These are phyloP conservation scores for Hirundo rustica DNA, from an alignment of 2,797 vertebrate genomes.

Conservation along the genomic window DNA sequence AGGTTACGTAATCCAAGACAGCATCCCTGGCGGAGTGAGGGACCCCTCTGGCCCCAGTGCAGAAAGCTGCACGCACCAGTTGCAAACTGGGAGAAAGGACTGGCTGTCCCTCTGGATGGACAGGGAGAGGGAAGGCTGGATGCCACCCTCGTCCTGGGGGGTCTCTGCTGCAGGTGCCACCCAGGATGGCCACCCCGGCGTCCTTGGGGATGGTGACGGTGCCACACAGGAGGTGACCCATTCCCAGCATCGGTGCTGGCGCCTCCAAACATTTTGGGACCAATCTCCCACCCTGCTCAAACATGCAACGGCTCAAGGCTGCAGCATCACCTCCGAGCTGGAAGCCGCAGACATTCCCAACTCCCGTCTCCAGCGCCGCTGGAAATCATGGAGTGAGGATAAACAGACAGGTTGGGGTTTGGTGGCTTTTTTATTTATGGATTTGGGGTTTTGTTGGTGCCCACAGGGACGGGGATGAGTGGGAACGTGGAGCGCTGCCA, in stretches of 20 bases:
- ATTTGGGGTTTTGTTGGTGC: background rate
- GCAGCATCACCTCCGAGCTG: fast-evolving
- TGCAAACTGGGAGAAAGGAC: background rate
- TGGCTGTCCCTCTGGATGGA: background rate
- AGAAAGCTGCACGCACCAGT: background rate
- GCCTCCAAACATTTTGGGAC: background rate
- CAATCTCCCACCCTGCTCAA: background rate
- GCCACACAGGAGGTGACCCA: background rate
- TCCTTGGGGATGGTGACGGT: background rate
- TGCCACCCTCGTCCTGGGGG: background rate
- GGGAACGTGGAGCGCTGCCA: background rate
- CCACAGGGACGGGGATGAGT: background rate
- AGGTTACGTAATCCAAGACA: too few relatives aligned
- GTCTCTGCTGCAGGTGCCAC: background rate
- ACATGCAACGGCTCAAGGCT: too few relatives aligned
- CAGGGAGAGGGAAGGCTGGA: background rate
- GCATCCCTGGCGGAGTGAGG: background rate
- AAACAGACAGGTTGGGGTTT: background rate
- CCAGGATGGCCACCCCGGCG: background rate
- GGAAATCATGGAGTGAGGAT: background rate
- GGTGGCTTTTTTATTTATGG: background rate
- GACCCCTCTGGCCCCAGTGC: fast-evolving
- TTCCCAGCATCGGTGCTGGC: background rate
- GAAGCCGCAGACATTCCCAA: background rate
- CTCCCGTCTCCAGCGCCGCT: background rate